Conservation (phyloP, 2,113 vertebrate species). For the Megalops atlanticus region DNA sequence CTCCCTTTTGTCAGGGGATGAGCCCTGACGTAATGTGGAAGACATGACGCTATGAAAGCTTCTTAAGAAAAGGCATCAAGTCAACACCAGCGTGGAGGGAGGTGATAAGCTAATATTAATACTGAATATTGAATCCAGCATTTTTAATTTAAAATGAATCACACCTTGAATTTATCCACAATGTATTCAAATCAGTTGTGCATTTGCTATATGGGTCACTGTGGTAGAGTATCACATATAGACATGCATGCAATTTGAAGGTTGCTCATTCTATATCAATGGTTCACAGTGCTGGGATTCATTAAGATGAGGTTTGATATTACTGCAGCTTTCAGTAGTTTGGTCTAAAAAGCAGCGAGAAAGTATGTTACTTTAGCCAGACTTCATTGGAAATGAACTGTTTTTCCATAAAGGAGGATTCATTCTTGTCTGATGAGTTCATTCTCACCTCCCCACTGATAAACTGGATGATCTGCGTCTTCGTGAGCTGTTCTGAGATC, state of each 20-base stretch:
- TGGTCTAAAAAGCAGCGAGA: not conserved
- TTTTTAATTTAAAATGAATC: too few relatives aligned
- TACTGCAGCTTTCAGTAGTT: not conserved
- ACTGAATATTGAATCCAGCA: too few relatives aligned
- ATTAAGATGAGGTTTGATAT: not conserved
- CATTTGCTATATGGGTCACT: not conserved
- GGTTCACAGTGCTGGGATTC: not conserved
- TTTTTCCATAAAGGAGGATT: slow-evolving; percentile 9
- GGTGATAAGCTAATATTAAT: too few relatives aligned
- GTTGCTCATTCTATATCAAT: not conserved
- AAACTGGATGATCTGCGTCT: not conserved
- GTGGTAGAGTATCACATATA: not conserved
- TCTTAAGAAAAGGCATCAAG: too few relatives aligned
- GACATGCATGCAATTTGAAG: not conserved
- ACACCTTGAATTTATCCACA: not conserved
- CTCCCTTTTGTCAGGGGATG: too few relatives aligned
- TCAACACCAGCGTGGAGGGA: too few relatives aligned
- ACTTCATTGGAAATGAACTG: not conserved
- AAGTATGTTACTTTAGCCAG: not conserved
- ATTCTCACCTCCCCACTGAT: not conserved
- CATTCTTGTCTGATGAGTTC: slow-evolving; percentile 20
- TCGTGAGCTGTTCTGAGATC: not conserved
- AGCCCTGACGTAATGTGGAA: too few relatives aligned
- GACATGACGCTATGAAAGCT: too few relatives aligned
- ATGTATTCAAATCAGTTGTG: not conserved